A percentile compares a stretch with the other conserved stretches of the same genome.
Conservation (phyloP, 2,113 vertebrate genomes). For the Fregetta grallaria region DNA sequence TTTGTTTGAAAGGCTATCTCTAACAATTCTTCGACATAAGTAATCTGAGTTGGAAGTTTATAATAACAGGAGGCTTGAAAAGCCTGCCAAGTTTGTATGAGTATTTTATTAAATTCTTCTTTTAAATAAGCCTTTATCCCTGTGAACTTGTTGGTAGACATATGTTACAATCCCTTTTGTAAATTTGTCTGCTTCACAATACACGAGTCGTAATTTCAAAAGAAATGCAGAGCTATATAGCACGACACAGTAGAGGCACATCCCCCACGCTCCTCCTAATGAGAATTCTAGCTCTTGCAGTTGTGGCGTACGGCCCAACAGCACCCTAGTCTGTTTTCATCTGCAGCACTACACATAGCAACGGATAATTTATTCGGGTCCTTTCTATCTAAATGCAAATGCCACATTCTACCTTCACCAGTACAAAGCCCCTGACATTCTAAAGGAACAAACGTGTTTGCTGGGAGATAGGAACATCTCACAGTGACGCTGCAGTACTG, state of each 20-base stretch:
- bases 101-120: not conserved
- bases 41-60: not conserved
- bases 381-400: not conserved
- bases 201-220: not conserved
- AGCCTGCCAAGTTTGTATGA: fast-evolving
- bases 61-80: not conserved
- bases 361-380: not conserved
- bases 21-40: not conserved
- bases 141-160: not conserved
- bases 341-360: not conserved
- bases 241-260: fast-evolving
- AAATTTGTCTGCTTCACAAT: not conserved
- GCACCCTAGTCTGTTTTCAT: not conserved
- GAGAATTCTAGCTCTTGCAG: not conserved
- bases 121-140: not conserved
- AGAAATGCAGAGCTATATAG: not conserved
- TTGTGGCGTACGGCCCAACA: fast-evolving
- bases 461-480: not conserved
- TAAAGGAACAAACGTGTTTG: not conserved
- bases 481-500: not conserved
- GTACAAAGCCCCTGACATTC: not conserved
- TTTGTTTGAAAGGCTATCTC: not conserved
- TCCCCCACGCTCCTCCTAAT: not conserved
- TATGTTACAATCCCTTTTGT: fast-evolving
- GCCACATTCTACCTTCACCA: not conserved